phyloP scores from a whole-genome alignment of 2,888 invertebrate genomes.

The Caenorhabditis virilis region DNA sequence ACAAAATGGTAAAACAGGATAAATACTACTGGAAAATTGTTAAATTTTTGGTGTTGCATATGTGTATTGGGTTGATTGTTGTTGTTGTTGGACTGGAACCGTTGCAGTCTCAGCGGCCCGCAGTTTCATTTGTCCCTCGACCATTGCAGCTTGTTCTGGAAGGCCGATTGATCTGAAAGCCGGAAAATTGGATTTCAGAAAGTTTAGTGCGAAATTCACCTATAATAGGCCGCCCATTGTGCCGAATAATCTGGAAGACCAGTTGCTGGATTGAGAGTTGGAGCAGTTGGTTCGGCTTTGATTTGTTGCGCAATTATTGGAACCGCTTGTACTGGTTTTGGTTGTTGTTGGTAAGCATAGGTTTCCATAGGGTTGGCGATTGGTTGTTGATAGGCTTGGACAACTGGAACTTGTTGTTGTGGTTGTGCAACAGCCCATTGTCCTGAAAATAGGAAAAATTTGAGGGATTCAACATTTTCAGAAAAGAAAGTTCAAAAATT shows the following conservation, averaged over 20 bases:
- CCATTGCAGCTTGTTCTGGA: constrained; percentile 76
- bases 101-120: background rate
- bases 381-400: constrained; percentile 47
- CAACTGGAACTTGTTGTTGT: constrained; percentile 38
- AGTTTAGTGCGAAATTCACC: constrained; percentile 72
- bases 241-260: constrained; percentile 89
- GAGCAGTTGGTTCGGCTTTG: constrained; percentile 4
- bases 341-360: background rate
- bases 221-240: constrained; percentile 97
- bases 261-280: constrained; percentile 58
- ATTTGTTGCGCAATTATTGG: background rate
- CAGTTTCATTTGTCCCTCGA: constrained; percentile 58
- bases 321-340: background rate
- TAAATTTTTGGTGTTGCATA: too few species aligned
- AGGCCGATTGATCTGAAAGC: constrained; percentile 79
- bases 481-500: too few species aligned
- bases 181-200: background rate
- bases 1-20: too few species aligned
- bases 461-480: too few species aligned
- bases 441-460: background rate
- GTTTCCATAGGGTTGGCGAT: too few species aligned
- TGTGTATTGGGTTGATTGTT: too few species aligned
- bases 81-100: too few species aligned
- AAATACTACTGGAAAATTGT: too few species aligned
- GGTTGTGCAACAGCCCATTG: constrained; percentile 2